A percentile compares a stretch with the other conserved stretches of the same genome.
Conservation (phyloP, 2,888 invertebrate species). For the Dinocampus coccinellae region DNA sequence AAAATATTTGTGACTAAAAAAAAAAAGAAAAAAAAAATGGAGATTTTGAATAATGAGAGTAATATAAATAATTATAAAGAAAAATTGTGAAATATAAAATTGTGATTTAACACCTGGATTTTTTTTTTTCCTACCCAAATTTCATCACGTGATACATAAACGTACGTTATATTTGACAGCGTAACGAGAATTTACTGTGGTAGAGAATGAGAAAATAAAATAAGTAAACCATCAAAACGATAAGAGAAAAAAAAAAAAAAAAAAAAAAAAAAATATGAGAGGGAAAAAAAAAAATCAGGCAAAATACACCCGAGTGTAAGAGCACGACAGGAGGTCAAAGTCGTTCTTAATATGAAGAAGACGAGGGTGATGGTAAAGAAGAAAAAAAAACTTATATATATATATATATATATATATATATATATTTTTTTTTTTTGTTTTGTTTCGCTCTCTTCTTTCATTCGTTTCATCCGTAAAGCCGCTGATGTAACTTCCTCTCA, state of each 20-base stretch:
- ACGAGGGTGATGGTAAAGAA: background rate
- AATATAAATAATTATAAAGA: too few relatives aligned
- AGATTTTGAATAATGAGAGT: too few relatives aligned
- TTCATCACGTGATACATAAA: too few relatives aligned
- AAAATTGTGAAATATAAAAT: too few relatives aligned
- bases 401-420: background rate
- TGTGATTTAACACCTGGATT: too few relatives aligned
- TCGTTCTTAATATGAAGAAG: slow-evolving; percentile 27
- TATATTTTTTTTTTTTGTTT: background rate
- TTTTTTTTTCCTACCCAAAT: too few relatives aligned
- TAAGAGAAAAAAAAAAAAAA: slow-evolving; percentile 9
- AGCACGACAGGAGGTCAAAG: slow-evolving; percentile 22
- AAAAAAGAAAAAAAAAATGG: too few relatives aligned
- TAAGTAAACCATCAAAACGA: too few relatives aligned
- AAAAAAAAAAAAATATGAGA: background rate
- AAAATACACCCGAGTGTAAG: slow-evolving; percentile 1
- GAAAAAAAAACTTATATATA: background rate
- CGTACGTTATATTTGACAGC: slow-evolving; percentile 35
- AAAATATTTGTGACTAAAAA: too few relatives aligned
- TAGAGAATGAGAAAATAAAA: slow-evolving; percentile 11
- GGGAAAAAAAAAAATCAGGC: too few relatives aligned
- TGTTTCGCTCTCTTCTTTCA: background rate
- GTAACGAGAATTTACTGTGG: slow-evolving; percentile 41
- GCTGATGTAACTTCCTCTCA: background rate
- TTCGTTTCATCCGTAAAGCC: background rate